Base-by-base conservation (phyloP, 2,797 vertebrate genomes). In the Onychomys leucogaster region DNA sequence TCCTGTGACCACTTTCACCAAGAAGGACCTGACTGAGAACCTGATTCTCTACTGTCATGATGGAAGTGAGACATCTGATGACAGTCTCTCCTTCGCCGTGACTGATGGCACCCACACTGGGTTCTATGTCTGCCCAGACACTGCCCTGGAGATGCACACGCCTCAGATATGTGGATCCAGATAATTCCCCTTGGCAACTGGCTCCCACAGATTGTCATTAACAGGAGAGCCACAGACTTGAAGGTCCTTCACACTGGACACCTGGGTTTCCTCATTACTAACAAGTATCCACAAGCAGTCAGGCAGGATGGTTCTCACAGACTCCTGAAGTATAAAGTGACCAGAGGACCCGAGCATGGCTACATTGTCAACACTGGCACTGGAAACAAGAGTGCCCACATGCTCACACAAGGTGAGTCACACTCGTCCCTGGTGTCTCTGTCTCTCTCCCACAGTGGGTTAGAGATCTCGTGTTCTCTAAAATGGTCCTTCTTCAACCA, bases 1-100 rank as follows among this genome's bases (percentile, higher is more conserved):
- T 77, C 97, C 98, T 21, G 98, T 99, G 91, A 98, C 98, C 12
- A 98, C 98, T 87, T 99, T 99, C 90, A 99, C 99, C 96, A 99
- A 99, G 95, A 98, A 99, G 97, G 99, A 99, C 95, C 98, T 99
- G 73, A 99, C 99, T 17, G 98, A 99, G 94, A 99, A 99, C 93
- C 98, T 99, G 29, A 99, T 99, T 97, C 99, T 98, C 97, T 99
- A 99, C 92, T 99, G 98, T 94, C 99, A 99, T 0, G 99, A 99
- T 43, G 98, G 99, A 88, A 99, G 99, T 17, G 99, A 99, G 97
- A 98, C 98, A 65, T 98, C 94, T 0, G 99, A 99, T 81, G 99
- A 99, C 97, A 99, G 99, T 94, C 99, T 99, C 98, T 99, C 99
- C 63, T 99, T 99, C 98, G 99, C 99, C 21, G 98, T 99, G 96